Evolutionary conservation across 2,797 vertebrate species (phyloP), one percentile per base, ranked within the genome.

Genomic region (Petrocephalus schoutedeni): DNA sequence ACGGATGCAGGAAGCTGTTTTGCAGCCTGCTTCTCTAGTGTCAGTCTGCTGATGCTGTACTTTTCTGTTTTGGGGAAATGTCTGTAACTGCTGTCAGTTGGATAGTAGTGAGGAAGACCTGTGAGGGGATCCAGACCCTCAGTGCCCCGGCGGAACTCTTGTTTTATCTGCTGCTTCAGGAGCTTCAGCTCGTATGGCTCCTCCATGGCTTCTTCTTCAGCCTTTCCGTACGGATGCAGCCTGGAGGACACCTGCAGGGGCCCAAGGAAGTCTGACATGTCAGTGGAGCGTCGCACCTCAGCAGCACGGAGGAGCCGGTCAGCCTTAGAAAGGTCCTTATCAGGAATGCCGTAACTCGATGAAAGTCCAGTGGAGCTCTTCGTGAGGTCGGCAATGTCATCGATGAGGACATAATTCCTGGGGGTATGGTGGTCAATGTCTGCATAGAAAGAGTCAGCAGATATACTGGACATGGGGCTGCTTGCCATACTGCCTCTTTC

Each of bases 161-260:
- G 99, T 87, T 99, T 99, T 91, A 99, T 99, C 93, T 99, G 99
- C 86, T 99, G 98, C 91, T 99, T 99, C 86, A 99, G 94, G 88
- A 99, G 96, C 91, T 99, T 99, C 87, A 99, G 93, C 91, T 99
- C 99, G 92, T 99, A 99, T 8, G 99, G 98, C 61, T 99, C 99
- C 89, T 99, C 98, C 98, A 99, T 99, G 1, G 98, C 94, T 86
- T 99, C 98, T 91, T 99, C 99, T 88, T 99, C 99, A 58, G 96
- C 95, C 95, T 99, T 99, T 90, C 96, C 96, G 88, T 99, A 99
- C 64, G 96, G 94, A 89, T 98, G 98, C 89, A 99, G 91, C 82
- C 97, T 96, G 53, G 98, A 95, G 74, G 98, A 96, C 84, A 93
- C 92, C 90, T 96, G 96, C 84, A 97, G 90, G n/a, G 96, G 96